These are phyloP conservation scores for Stercorarius parasiticus DNA, from an alignment of 2,113 vertebrate species.

Conservation along the genomic window DNA sequence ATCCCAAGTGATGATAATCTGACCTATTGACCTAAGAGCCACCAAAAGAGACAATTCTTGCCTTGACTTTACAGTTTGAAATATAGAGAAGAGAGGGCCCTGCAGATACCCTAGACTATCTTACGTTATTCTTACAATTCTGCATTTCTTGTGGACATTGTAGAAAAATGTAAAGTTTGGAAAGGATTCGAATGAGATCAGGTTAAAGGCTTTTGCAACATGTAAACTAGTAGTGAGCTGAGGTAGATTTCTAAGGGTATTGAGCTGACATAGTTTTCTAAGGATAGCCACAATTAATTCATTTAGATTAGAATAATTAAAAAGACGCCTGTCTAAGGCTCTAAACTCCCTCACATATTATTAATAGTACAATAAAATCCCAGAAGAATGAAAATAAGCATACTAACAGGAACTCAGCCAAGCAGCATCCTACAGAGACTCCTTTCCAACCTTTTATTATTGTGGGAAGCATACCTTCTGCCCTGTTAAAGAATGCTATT, in stretches of 20 bases:
- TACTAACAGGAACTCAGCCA: conserved; percentile 33
- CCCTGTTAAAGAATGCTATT: neutral
- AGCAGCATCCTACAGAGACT: conserved; percentile 17
- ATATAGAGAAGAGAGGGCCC: neutral
- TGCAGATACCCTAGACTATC: neutral
- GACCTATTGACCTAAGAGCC: neutral
- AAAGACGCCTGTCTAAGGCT: neutral
- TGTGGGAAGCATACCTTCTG: conserved; percentile 24
- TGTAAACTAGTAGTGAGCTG: neutral
- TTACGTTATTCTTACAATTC: neutral
- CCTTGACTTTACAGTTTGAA: neutral
- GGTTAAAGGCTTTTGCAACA: neutral
- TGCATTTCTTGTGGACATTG: neutral
- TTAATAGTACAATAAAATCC: conserved; percentile 46
- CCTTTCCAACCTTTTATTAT: neutral
- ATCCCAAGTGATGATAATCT: neutral
- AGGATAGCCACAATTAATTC: neutral
- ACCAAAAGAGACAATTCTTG: neutral
- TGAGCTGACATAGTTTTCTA: neutral
- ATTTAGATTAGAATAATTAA: conserved; percentile 37
- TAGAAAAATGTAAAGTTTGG: neutral
- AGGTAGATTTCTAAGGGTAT: neutral
- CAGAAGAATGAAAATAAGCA: conserved; percentile 44
- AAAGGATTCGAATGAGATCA: neutral
- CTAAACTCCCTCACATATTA: neutral